These are phyloP conservation scores for Shargacucullia verbasci DNA, from an alignment of 2,888 invertebrate genomes.

Conservation along the genomic window DNA sequence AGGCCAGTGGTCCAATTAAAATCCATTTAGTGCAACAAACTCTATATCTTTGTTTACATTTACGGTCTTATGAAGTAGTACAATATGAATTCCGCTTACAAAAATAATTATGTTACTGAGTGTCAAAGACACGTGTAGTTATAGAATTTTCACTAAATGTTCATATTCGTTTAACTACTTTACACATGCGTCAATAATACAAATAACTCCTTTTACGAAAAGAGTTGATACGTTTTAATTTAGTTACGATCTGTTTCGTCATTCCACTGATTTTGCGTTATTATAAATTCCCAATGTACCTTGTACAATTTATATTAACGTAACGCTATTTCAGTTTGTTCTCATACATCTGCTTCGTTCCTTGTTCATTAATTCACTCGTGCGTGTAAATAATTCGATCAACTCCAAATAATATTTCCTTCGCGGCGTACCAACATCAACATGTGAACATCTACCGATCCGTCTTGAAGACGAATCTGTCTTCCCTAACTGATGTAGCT, in stretches of 20 bases:
- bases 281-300: background rate
- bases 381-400: conserved; percentile 32
- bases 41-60: conserved; percentile 28
- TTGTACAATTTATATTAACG: background rate
- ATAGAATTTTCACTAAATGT: too few relatives aligned
- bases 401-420: conserved; percentile 37
- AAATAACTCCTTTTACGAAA: too few relatives aligned
- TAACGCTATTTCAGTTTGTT: background rate
- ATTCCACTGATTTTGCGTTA: background rate
- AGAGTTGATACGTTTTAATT: too few relatives aligned
- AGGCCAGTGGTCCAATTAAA: conserved; percentile 39
- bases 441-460: conserved; percentile 31
- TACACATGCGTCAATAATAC: too few relatives aligned
- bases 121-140: too few relatives aligned
- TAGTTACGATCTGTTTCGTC: too few relatives aligned
- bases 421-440: conserved; percentile 25
- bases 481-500: conserved; percentile 44
- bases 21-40: conserved; percentile 15
- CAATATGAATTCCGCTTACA: too few relatives aligned
- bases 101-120: too few relatives aligned
- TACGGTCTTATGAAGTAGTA: background rate
- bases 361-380: conserved; percentile 15
- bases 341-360: conserved; percentile 10
- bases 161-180: too few relatives aligned
- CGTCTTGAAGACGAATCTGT: conserved; percentile 54